These are phyloP conservation scores for Dendrolimus punctatus DNA, from an alignment of 1,140 invertebrate species.

Conservation along the genomic window DNA sequence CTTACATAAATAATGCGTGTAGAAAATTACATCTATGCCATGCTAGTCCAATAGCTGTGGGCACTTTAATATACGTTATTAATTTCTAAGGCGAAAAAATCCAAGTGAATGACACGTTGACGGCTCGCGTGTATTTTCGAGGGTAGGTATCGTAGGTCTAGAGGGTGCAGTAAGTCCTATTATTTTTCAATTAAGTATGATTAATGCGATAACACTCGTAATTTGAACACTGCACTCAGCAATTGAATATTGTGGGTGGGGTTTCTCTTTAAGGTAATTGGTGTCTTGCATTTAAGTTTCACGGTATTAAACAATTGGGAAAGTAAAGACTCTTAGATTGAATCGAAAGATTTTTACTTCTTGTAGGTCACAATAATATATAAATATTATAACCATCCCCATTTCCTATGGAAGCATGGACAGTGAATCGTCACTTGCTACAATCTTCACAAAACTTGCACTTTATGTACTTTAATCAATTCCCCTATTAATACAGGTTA, in stretches of 20 bases:
- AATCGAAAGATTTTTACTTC: no score
- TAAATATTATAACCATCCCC: no score
- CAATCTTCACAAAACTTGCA: no score
- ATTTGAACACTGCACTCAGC: conserved; percentile 10
- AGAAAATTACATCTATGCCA: no score
- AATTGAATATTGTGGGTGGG: conserved; percentile 11
- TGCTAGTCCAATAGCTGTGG: no score
- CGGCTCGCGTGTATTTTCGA: conserved; percentile 23
- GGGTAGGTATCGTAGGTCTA: conserved; percentile 9
- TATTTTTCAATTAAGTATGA: conserved; percentile 31
- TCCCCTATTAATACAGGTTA: no score
- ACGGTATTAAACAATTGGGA: conserved; percentile 4
- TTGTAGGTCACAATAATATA: no score
- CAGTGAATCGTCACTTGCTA: no score
- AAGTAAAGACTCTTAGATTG: neutral
- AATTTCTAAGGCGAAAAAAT: conserved; percentile 5
- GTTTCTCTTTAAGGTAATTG: conserved; percentile 12
- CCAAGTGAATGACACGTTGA: conserved; percentile 20
- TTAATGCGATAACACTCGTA: conserved; percentile 14
- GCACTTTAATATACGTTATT: no score
- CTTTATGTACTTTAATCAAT: no score
- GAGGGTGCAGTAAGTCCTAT: conserved; percentile 23
- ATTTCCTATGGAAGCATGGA: no score
- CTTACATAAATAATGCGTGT: no score
- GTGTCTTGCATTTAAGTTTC: conserved; percentile 1